Base-by-base conservation (phyloP, 2,888 invertebrate genomes). In the Heliconius hortense region DNA sequence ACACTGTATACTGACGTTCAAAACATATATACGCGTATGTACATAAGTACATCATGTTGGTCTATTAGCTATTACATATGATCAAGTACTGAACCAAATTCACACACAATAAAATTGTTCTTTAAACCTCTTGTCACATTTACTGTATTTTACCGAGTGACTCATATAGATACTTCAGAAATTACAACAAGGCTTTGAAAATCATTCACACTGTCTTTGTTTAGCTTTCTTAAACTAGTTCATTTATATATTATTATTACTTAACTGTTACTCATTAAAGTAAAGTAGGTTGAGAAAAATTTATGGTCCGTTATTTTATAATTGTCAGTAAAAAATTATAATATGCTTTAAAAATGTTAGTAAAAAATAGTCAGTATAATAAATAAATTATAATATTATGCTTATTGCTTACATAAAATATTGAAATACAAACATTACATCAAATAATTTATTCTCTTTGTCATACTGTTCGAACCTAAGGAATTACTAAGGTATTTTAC, bases 381-480 rank as follows among this genome's bases (percentile, higher is more conserved):
- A 35, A 35, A 11, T 35, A 35, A 48, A 48, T 48, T 48, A 7
- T 21, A 48, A 66, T 39, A 66, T 35, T 24, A 66, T 66, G 24
- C 66, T 66, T 66, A 66, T 24, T 66, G 8, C 66, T 66, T 66
- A 66, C 39, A 39, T 66, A 66, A 66, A 64, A 43, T 39, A 66
- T 66, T 39, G 13, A 24, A 24, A 39, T 66, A 66, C 39, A 24
- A n/a, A 64, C 24, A 66, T 53, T 69, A 7, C 31, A n/a, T 69
- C 24, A 31, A 69, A 31, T 69, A 56, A 69, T 56, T 56, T 35
- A 69, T 56, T 56, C 56, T 56, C 35, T 56, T 69, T 53, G 56
- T 69, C 56, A 35, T 35, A 31, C 24, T 56, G 53, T 56, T 69
- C 13, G n/a, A 69, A 35, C 24, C 53, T 31, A 56, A n/a, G 15